A percentile compares a stretch with the other conserved stretches of the same genome.
phyloP scores from a whole-genome alignment of 2,888 invertebrate species.

The Rhagium mordax region DNA sequence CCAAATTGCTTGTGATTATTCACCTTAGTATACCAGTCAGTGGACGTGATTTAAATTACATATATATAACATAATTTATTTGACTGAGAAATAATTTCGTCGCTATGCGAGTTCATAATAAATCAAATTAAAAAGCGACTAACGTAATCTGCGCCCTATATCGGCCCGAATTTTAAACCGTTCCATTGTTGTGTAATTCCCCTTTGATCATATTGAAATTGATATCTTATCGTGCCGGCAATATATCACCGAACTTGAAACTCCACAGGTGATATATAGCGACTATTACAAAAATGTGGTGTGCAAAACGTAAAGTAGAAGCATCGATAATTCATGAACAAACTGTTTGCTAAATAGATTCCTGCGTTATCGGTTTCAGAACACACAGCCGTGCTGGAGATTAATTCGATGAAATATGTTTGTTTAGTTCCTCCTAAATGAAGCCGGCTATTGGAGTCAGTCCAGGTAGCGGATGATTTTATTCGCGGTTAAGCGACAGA shows the following conservation, averaged over 20 bases:
- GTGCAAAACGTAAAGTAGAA: slow-evolving; percentile 36
- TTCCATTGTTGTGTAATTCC: slow-evolving; percentile 28
- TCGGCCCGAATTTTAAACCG: background rate
- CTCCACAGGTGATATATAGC: slow-evolving; percentile 55
- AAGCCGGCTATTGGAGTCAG: background rate
- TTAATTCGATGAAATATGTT: slow-evolving; percentile 44
- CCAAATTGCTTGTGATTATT: too few relatives aligned
- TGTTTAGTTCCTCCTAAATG: slow-evolving; percentile 22
- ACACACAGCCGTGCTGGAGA: slow-evolving; percentile 33
- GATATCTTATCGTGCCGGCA: slow-evolving; percentile 46
- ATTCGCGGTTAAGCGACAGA: too few relatives aligned
- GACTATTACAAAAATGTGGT: slow-evolving; percentile 42
- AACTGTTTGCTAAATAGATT: slow-evolving; percentile 33
- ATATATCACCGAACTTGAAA: slow-evolving; percentile 52
- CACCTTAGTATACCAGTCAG: too few relatives aligned
- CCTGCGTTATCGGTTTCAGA: slow-evolving; percentile 32
- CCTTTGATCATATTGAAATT: slow-evolving; percentile 45
- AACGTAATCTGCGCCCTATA: background rate
- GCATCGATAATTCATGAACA: slow-evolving; percentile 32
- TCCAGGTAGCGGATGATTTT: background rate
- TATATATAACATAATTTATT: too few relatives aligned
- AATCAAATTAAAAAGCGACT: background rate
- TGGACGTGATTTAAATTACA: too few relatives aligned
- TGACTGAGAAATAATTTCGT: too few relatives aligned
- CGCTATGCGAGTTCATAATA: too few relatives aligned